Percentiles rank a stretch among this genome's conserved stretches.
phyloP scores from a whole-genome alignment of 2,888 invertebrate species.

The Caenorhabditis sp. region DNA sequence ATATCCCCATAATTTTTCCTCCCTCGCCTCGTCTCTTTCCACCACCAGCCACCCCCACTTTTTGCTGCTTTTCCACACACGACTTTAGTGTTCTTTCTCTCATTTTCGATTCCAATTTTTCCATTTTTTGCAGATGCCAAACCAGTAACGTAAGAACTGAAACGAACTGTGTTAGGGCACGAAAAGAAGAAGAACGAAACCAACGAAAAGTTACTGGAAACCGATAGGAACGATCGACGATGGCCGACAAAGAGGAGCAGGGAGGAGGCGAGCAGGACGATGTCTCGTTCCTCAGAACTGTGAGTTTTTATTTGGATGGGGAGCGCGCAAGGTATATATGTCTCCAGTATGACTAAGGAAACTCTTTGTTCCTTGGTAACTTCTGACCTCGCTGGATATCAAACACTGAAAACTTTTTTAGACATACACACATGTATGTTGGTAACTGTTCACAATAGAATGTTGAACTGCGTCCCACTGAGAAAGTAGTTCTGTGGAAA shows the following conservation, averaged over 20 bases:
- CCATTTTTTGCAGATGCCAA: conserved; percentile 21
- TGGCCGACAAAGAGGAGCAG: conserved; percentile 84
- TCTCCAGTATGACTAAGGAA: no score
- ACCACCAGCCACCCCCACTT: conserved; percentile 1
- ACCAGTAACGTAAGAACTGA: conserved; percentile 29
- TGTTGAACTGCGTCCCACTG: no score
- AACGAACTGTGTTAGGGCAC: conserved; percentile 1
- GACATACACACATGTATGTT: no score
- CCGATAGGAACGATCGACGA: conserved; percentile 65
- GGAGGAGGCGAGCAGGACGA: conserved; percentile 99
- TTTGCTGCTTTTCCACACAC: conserved; percentile 11
- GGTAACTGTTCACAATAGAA: no score
- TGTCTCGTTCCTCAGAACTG: conserved; percentile 99
- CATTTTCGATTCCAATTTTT: conserved; percentile 31
- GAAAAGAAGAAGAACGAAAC: conserved; percentile 19
- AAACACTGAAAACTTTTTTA: no score
- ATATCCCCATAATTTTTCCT: conserved; percentile 50
- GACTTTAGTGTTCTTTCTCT: no score
- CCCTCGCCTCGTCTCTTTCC: conserved; percentile 12
- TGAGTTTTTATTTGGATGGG: conserved; percentile 83
- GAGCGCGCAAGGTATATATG: neutral
- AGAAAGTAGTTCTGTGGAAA: no score
- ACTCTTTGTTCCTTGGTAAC: no score
- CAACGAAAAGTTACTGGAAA: conserved; percentile 32
- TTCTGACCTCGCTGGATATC: no score